Evolutionary conservation across 2,888 invertebrate genomes (phyloP).

Genomic region (Caradrina kadenii): DNA sequence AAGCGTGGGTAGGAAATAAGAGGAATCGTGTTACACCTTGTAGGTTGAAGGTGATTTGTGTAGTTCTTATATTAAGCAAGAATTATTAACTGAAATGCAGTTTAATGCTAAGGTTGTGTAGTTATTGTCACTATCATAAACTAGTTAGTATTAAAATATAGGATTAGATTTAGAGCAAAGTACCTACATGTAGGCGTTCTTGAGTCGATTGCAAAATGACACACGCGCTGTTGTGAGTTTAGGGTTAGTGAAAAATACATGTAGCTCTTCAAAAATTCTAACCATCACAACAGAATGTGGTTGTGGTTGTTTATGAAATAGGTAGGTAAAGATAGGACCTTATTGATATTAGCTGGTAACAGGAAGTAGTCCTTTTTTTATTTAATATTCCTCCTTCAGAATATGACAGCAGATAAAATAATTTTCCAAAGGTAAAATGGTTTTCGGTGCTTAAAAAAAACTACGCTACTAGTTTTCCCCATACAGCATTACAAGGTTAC

Average conservation of each 20-base stretch:
- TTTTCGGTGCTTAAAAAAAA: neutral
- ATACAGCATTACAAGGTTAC: slow-evolving; percentile 80
- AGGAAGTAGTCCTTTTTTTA: no score
- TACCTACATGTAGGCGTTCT: neutral
- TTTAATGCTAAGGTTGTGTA: neutral
- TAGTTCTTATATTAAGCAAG: neutral
- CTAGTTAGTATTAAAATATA: neutral
- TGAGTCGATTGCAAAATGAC: slow-evolving; percentile 5
- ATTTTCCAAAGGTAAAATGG: no score
- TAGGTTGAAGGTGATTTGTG: neutral
- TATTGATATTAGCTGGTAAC: neutral
- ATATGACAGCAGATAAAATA: neutral
- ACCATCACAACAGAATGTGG: no score
- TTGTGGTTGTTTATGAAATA: neutral
- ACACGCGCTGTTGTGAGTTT: neutral
- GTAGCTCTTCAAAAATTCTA: no score
- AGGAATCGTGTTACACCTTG: neutral
- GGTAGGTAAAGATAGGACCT: neutral
- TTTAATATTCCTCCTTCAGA: neutral
- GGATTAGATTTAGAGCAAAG: neutral
- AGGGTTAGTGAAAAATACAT: no score
- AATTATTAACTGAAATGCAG: neutral
- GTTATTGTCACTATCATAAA: neutral
- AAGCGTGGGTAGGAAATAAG: neutral
- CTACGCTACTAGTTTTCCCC: slow-evolving; percentile 9